Evolutionary conservation across 2,113 vertebrate species (phyloP), one percentile per base, ranked within the genome.

Genomic region (Todiramphus chloris): DNA sequence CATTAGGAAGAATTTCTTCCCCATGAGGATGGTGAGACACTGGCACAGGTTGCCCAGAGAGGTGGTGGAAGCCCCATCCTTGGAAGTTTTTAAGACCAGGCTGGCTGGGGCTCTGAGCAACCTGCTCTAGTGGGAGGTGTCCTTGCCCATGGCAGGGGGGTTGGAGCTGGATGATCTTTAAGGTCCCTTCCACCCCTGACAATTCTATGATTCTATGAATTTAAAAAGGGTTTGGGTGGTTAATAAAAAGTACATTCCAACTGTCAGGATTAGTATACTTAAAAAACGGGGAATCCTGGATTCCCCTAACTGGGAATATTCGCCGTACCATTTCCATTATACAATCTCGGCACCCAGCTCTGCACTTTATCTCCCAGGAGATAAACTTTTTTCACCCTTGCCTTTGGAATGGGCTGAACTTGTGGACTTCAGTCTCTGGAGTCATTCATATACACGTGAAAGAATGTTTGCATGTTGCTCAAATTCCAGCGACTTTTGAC

Each of bases 351-450:
- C 58, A 33, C 50, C 48, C 37, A n/a, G 1, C 43, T 63, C 43
- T 59, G 31, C 46, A 25, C 70, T 85, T 81, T 1, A 37, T 70
- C 41, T 85, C 59, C 44, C 53, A 35, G 17, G 30, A 64, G 25
- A 3, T 76, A 2, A 67, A 11, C 27, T 90, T 13, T 41, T 80
- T 59, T 70, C 51, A 41, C 30, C 19, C 9, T 46, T 44, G 37
- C 44, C 59, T 90, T 95, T 84, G 78, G 41, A 73, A 66, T 2
- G 12, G 37, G 39, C 43, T 85, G 70, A 60, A 64, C 46, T 60
- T 25, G n/a, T 21, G 76, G 33, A 94, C 91, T 91, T 92, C 41
- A 51, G 10, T 63, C 68, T 70, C 77, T 77, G 73, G 50, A 9
- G 30, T 58, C 56, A 58, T 60, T 89, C 2, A 2, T 37, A 55